Evolutionary conservation across 1,140 invertebrate genomes (phyloP), one percentile per base, ranked within the genome.

Genomic region (Diprion similis): DNA sequence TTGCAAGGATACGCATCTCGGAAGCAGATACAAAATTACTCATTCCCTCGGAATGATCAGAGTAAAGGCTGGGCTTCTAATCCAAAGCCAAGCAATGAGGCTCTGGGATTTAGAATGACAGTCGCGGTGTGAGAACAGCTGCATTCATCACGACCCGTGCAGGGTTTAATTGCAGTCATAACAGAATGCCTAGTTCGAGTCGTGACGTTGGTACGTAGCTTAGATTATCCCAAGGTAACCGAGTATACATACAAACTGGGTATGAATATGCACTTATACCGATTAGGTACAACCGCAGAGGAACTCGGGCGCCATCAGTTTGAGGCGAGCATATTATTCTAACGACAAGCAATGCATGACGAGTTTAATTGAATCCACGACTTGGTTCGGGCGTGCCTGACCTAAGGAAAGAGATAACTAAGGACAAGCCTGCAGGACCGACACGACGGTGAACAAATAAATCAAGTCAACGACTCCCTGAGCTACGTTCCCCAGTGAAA

Each of bases 371-470:
- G 51, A 59, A 59, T 59, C 51, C 51, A 59, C 51, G 51, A 59
- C 51, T 59, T 8, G 11, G 51, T 59, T 59, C 51, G 51, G 51
- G 51, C 51, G 51, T 59, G 51, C 51, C 51, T 59, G 51, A 59
- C 51, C 51, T 59, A n/a, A 59, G 51, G n/a, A 59, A 59, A 59
- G 51, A 59, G 51, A 59, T 59, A 59, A 59, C 51, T 59, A n/a
- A 11, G 51, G 8, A 59, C 51, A 59, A 59, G 51, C 51, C n/a
- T n/a, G 11, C 24, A 59, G 51, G 51, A 59, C 51, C 51, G 51
- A 1, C 51, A 59, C 51, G 8, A 59, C 51, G 51, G n/a, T n/a
- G 51, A n/a, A 59, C 51, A 13, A 59, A 59, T 59, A 59, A 59
- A 13, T 59, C 51, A 59, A 59, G 11, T 59, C 51, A 37, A 37